Percentiles rank a stretch among this genome's conserved stretches.
Conservation (phyloP, 1,140 invertebrate species). For the Euschistus heros region DNA sequence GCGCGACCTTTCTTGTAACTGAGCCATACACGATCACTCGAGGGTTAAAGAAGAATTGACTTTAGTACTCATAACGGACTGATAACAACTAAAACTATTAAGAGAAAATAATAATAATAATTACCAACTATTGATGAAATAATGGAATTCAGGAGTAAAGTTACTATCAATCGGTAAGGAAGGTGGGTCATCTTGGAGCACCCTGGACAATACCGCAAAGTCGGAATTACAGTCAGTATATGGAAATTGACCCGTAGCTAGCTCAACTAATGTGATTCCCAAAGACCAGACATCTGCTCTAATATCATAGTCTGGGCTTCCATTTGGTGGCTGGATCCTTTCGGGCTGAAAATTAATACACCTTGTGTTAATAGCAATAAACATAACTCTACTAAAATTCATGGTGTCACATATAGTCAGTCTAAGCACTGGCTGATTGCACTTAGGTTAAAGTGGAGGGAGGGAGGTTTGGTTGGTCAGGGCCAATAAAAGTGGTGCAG, state of each 20-base stretch:
- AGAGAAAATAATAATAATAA: slow-evolving; percentile 26
- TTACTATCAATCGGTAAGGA: slow-evolving; percentile 61
- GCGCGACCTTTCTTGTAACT: no score
- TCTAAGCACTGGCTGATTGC: no score
- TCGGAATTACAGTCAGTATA: slow-evolving; percentile 91
- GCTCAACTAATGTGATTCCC: slow-evolving; percentile 91
- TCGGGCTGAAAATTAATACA: slow-evolving; percentile 60
- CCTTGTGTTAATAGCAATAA: no score
- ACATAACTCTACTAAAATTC: no score
- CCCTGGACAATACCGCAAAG: slow-evolving; percentile 87
- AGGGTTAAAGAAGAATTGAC: background rate
- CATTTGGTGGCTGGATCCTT: slow-evolving; percentile 81
- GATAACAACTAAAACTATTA: background rate
- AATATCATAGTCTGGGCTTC: slow-evolving; percentile 91
- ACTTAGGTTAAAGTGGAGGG: no score
- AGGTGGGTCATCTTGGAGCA: slow-evolving; percentile 79
- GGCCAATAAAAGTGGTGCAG: no score
- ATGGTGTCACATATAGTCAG: no score
- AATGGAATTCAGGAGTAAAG: slow-evolving; percentile 72
- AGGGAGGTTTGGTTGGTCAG: no score
- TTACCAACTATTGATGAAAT: slow-evolving; percentile 74
- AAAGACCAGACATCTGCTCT: slow-evolving; percentile 98
- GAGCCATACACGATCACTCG: no score
- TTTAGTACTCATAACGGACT: background rate
- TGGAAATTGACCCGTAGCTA: slow-evolving; percentile 80